Evolutionary conservation across 1,140 invertebrate species (phyloP), one percentile per base, ranked within the genome.

Genomic region (Drosophila neocordata): DNA sequence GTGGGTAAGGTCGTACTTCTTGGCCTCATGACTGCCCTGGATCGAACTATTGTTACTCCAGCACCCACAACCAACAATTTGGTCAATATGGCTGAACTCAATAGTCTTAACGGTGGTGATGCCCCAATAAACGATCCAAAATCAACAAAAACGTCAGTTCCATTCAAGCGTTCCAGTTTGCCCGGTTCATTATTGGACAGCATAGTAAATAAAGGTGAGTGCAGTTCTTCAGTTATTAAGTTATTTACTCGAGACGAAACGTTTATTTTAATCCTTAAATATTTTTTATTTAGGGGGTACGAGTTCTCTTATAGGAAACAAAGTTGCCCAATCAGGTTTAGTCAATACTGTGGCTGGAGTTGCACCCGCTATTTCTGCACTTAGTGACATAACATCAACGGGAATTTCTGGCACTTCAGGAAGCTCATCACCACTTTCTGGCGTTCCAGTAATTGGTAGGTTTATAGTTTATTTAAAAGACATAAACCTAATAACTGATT

Each of bases 11-110:
- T 74, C 4, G 75, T 85, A 0, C 69, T 82, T 0, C 57, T 85
- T 53, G 71, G 81, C 3, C 52, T 87, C 1, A 67, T 85, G 67
- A 87, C 78, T 0, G 81, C 81, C 7, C 63, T 82, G 0, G 74
- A 85, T 65, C 62, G 62, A 0, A 64, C 82, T 4, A 57, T 69
- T 9, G 61, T 65, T 0, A 7, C 15, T 11, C n/a, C 69, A 2
- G 13, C 51, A 11, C 34, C 68, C 9, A 5, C 63, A n/a, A 53
- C 41, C 7, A 48, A 11, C 57, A 9, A 73, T 27, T 2, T 55
- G 12, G 22, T 48, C 34, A 79, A 69, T 51, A 65, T 62, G 0
- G 34, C 51, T 1, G 65, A 58, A 0, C 31, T 75, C 2, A 75
- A 68, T 13, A 75, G 64, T 11, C 9, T 75, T 3, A 75, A 74